phyloP scores from a whole-genome alignment of 2,888 invertebrate genomes.

The Eupeodes luniger region DNA sequence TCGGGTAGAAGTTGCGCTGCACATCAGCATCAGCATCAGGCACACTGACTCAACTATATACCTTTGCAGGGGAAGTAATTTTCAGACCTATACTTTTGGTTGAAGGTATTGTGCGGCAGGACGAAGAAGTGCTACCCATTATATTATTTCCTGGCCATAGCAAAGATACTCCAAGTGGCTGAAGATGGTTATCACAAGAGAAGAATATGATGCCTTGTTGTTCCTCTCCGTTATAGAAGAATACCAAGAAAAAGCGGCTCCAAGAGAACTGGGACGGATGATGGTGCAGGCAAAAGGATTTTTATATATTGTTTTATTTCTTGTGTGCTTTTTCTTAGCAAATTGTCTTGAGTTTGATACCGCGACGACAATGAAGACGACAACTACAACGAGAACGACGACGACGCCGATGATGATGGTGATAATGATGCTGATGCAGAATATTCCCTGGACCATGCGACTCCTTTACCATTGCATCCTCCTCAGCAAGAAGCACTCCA shows the following conservation, averaged over 20 bases:
- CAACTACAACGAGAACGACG: slow-evolving; percentile 11
- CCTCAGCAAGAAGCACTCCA: background rate
- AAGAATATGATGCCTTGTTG: slow-evolving; percentile 36
- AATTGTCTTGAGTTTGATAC: slow-evolving; percentile 20
- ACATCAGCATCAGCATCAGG: background rate
- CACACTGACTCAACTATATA: slow-evolving; percentile 18
- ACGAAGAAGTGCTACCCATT: slow-evolving; percentile 59
- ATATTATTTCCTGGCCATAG: slow-evolving; percentile 41
- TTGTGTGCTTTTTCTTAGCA: background rate
- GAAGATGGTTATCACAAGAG: slow-evolving; percentile 2
- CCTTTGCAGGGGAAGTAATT: slow-evolving; percentile 53
- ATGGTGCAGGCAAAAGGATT: slow-evolving; percentile 13
- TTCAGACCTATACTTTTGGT: background rate
- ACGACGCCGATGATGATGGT: slow-evolving; percentile 27
- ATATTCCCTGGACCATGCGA: slow-evolving; percentile 46
- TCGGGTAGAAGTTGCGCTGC: slow-evolving; percentile 13
- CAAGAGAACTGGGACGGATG: slow-evolving; percentile 23
- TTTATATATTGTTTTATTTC: slow-evolving; percentile 5
- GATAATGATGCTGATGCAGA: slow-evolving; percentile 62
- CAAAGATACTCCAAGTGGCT: slow-evolving; percentile 27
- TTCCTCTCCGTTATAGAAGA: background rate
- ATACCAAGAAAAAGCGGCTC: background rate
- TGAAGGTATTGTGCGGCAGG: background rate
- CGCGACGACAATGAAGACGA: slow-evolving; percentile 46
- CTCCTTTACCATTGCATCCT: background rate